phyloP scores from a whole-genome alignment of 2,797 vertebrate genomes.

The Merluccius polli region DNA sequence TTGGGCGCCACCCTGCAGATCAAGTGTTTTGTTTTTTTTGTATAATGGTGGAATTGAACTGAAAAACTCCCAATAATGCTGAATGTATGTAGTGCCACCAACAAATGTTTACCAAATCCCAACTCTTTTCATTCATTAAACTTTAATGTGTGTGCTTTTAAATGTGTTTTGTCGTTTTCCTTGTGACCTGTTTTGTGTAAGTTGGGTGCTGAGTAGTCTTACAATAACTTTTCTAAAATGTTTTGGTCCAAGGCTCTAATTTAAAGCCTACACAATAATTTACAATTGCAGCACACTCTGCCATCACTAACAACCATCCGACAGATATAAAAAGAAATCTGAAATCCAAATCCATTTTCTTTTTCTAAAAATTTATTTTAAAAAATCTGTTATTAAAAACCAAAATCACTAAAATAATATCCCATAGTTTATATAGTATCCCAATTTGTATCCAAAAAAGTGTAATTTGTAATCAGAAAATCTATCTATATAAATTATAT shows the following conservation, averaged over 20 bases:
- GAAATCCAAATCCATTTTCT: too few relatives aligned
- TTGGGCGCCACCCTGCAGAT: constrained; percentile 52
- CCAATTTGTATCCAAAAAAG: too few relatives aligned
- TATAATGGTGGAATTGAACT: constrained; percentile 68
- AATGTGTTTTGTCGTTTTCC: constrained; percentile 21
- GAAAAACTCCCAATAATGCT: constrained; percentile 75
- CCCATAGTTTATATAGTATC: too few relatives aligned
- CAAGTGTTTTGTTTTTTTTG: constrained; percentile 45
- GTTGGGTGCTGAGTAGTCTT: neutral
- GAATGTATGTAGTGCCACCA: constrained; percentile 81
- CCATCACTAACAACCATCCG: neutral
- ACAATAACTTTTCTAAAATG: neutral
- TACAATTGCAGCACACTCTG: neutral
- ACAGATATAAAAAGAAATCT: too few relatives aligned
- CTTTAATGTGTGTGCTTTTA: constrained; percentile 79
- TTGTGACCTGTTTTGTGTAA: neutral
- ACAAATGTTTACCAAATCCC: constrained; percentile 80
- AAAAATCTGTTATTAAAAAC: too few relatives aligned
- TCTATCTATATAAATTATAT: too few relatives aligned
- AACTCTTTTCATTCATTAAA: constrained; percentile 82
- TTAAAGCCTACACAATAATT: neutral
- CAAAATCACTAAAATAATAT: too few relatives aligned
- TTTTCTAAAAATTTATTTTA: too few relatives aligned
- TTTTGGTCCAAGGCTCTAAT: neutral
- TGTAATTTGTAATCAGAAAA: too few relatives aligned